Evolutionary conservation across 1,140 invertebrate species (phyloP), one percentile per base, ranked within the genome.

Genomic region (Drosophila orosa): DNA sequence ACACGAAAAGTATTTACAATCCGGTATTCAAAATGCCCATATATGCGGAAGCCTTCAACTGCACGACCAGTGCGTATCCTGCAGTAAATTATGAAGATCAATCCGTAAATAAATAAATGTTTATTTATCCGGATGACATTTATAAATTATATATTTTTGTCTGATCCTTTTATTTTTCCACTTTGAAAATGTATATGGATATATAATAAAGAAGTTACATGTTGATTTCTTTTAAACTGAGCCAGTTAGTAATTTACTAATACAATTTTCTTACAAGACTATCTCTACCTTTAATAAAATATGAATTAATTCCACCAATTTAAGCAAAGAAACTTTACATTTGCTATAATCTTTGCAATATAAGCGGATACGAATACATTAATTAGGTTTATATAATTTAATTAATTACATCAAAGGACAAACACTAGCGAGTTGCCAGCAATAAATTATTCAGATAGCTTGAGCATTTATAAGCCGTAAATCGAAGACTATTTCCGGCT

Each of bases 381-480:
- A 12, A 37, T 13, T 55, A 25, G 24, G 17, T 22, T 24, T 24
- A 55, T 25, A 25, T 39, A 12, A 22, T 10, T 35, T 35, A n/a
- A 54, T 52, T 33, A 33, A 52, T 52, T 22, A 24, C n/a, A 15
- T 12, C 3, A 10, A 9, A 12, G n/a, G 24, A 15, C 45, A 17
- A 22, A 22, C 19, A 52, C 17, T 40, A 19, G 10, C 9, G 10
- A 12, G 10, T 12, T 22, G 5, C 3, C 8, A 10, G 31, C 29
- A 5, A 35, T 54, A 35, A 54, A 54, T 54, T 54, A 54, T 54
- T 54, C 50, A 54, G 50, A 35, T 24, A 24, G 13, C 50, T 35
- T 54, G 12, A 24, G 1, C 12, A 52, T 33, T 27, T 7, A 25
- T 22, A 33, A 22, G 48, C 29, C 48, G 7, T 15, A 9, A 15